Evolutionary conservation across 2,797 vertebrate species (phyloP).

Genomic region (Limosa lapponica): DNA sequence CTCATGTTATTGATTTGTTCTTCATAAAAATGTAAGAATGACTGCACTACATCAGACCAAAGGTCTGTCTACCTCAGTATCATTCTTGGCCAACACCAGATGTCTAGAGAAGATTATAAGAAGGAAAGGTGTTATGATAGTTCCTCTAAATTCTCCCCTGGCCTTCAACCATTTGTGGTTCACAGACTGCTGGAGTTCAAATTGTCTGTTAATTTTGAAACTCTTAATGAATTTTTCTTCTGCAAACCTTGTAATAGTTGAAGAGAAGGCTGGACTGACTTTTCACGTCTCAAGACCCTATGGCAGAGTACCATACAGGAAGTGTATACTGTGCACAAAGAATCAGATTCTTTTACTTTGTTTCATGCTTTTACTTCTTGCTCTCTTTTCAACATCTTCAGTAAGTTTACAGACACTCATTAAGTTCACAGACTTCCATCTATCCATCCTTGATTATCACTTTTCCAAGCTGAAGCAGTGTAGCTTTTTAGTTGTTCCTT

Average conservation of each 20-base stretch:
- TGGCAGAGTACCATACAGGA: not conserved
- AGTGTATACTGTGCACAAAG: not conserved
- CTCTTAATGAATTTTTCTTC: not conserved
- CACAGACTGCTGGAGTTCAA: not conserved
- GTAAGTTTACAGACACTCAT: not conserved
- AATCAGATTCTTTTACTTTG: not conserved
- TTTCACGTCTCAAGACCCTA: not conserved
- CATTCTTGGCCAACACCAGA: not conserved
- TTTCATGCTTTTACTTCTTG: not conserved
- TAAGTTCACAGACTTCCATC: not conserved
- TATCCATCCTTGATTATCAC: not conserved
- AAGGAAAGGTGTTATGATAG: not conserved
- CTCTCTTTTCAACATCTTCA: not conserved
- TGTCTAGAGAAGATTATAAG: slow-evolving; percentile 19
- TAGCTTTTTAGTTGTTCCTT: not conserved
- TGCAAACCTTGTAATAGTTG: not conserved
- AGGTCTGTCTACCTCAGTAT: not conserved
- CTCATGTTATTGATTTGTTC: slow-evolving; percentile 59
- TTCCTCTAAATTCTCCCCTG: not conserved
- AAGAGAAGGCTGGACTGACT: not conserved
- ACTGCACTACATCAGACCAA: not conserved
- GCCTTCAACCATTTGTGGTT: not conserved
- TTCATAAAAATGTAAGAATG: slow-evolving; percentile 42
- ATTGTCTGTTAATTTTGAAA: not conserved
- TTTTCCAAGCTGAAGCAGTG: not conserved